phyloP scores from a whole-genome alignment of 2,113 vertebrate species.

The Syrrhaptes paradoxus region DNA sequence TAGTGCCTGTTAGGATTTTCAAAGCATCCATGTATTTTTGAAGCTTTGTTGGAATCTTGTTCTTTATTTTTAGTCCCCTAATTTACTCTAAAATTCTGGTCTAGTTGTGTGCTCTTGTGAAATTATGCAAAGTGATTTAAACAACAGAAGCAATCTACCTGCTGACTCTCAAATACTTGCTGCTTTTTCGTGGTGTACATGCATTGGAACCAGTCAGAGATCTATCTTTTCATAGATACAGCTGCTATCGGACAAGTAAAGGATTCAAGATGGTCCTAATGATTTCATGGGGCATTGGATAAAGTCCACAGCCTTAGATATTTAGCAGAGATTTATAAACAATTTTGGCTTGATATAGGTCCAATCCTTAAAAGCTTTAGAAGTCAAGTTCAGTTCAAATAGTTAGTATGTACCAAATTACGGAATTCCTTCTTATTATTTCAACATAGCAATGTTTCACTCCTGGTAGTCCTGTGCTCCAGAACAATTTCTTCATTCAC shows the following conservation, averaged over 20 bases:
- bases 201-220: background rate
- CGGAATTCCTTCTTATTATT: background rate
- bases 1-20: background rate
- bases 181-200: background rate
- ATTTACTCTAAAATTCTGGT: slow-evolving; percentile 28
- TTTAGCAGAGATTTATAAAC: background rate
- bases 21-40: background rate
- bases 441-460: background rate
- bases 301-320: background rate
- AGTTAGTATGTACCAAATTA: background rate
- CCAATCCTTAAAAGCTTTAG: slow-evolving; percentile 9
- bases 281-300: background rate
- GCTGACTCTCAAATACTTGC: background rate
- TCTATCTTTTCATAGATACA: background rate
- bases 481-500: background rate
- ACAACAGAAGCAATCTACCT: background rate
- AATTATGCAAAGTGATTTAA: slow-evolving; percentile 24
- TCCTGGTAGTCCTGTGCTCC: background rate
- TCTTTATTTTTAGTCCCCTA: slow-evolving; percentile 20
- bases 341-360: background rate
- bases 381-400: slow-evolving; percentile 34
- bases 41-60: background rate
- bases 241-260: background rate
- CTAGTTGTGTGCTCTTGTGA: slow-evolving; percentile 21
- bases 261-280: background rate